These are phyloP conservation scores for Caenorhabditis sp. DNA, from an alignment of 2,888 invertebrate genomes.

Conservation along the genomic window DNA sequence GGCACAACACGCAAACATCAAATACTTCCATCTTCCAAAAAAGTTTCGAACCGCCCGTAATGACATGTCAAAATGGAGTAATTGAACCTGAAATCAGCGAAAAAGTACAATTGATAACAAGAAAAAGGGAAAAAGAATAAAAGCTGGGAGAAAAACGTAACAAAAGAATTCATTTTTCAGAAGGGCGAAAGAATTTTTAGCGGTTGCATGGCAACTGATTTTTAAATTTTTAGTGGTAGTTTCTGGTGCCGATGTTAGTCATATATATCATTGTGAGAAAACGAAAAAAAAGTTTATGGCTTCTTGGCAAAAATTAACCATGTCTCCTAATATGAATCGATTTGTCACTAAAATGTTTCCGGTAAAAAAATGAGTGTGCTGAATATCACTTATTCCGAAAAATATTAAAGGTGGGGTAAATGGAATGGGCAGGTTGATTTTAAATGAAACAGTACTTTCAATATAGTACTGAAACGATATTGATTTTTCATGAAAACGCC, in stretches of 20 bases:
- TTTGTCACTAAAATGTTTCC: too few relatives aligned
- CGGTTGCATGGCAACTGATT: background rate
- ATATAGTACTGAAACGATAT: too few relatives aligned
- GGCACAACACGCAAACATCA: conserved; percentile 37
- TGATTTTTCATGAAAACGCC: too few relatives aligned
- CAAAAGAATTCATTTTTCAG: background rate
- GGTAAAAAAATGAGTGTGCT: too few relatives aligned
- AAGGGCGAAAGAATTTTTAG: background rate
- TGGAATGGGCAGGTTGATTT: too few relatives aligned
- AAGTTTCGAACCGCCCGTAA: background rate
- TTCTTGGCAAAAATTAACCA: too few relatives aligned
- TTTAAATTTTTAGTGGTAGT: too few relatives aligned
- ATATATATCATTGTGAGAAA: background rate
- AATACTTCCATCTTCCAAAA: conserved; percentile 33
- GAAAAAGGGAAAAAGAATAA: background rate
- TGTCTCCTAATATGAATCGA: too few relatives aligned
- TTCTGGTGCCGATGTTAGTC: background rate
- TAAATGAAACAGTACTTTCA: too few relatives aligned
- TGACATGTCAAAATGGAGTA: background rate
- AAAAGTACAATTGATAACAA: background rate
- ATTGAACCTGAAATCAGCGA: background rate
- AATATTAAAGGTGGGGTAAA: too few relatives aligned
- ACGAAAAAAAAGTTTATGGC: too few relatives aligned
- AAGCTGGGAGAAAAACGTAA: background rate
- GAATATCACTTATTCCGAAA: too few relatives aligned